A percentile compares a stretch with the other conserved stretches of the same genome.
Conservation (phyloP, 2,888 invertebrate species). For the Drosophila emarginata region DNA sequence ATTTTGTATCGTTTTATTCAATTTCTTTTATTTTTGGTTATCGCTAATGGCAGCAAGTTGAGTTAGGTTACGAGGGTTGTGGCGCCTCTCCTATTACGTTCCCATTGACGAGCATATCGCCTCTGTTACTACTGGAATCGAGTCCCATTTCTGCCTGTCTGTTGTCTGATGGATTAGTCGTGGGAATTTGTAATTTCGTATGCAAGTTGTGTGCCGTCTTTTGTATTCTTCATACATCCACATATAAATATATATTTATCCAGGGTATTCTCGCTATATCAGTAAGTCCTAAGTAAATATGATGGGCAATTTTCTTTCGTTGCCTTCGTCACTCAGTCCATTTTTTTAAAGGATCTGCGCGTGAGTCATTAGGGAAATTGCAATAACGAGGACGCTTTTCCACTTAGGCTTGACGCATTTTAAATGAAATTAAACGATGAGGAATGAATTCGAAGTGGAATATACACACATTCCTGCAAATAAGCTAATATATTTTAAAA, state of each 20-base stretch:
- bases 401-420: constrained; percentile 29
- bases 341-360: constrained; percentile 66
- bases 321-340: not conserved
- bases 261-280: constrained; percentile 20
- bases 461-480: not conserved
- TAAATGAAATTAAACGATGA: constrained; percentile 61
- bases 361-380: constrained; percentile 73
- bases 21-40: constrained; percentile 38
- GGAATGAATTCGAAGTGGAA: not conserved
- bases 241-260: not conserved
- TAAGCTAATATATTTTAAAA: not conserved
- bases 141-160: constrained; percentile 43
- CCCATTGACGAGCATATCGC: constrained; percentile 5
- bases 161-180: constrained; percentile 70
- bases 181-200: constrained; percentile 75
- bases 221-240: constrained; percentile 14
- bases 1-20: constrained; percentile 25
- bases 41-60: constrained; percentile 66
- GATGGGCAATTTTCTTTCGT: constrained; percentile 65
- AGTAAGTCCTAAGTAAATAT: constrained; percentile 65
- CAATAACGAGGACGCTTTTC: constrained; percentile 45
- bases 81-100: constrained; percentile 3
- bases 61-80: constrained; percentile 50
- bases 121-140: constrained; percentile 25
- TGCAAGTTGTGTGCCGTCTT: constrained; percentile 61